Evolutionary conservation across 2,888 invertebrate genomes (phyloP).

Genomic region (Trilocha varians): DNA sequence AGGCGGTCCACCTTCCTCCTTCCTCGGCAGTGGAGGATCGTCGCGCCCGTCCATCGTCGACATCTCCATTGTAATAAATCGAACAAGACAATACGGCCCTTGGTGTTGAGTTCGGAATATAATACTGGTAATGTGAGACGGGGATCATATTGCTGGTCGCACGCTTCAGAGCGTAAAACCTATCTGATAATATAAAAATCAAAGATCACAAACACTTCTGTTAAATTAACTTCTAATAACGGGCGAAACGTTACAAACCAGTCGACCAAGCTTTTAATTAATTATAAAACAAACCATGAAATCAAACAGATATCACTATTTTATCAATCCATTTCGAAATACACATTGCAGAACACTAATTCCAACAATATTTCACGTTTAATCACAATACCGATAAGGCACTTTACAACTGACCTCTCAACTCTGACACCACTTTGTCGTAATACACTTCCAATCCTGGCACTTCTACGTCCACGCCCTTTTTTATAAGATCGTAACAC

Average conservation of each 20-base stretch:
- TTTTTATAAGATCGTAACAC: conserved; percentile 67
- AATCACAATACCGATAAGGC: conserved; percentile 4
- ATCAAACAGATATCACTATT: background rate
- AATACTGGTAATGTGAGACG: conserved; percentile 51
- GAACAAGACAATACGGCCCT: conserved; percentile 25
- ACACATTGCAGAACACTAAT: conserved; percentile 1
- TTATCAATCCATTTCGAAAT: background rate
- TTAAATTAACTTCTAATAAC: too few species aligned
- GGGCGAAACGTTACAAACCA: too few species aligned
- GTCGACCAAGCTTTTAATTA: too few species aligned
- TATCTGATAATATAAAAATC: background rate
- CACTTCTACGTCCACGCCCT: conserved; percentile 64
- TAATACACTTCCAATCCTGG: conserved; percentile 71
- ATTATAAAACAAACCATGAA: too few species aligned
- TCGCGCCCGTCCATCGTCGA: conserved; percentile 34
- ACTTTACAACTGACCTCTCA: conserved; percentile 66
- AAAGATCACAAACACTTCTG: background rate
- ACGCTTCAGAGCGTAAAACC: conserved; percentile 55
- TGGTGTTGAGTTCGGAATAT: conserved; percentile 48
- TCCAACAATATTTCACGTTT: background rate
- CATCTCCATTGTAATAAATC: conserved; percentile 52
- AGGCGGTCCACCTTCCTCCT: conserved; percentile 27
- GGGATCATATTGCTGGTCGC: conserved; percentile 49
- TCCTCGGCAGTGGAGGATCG: conserved; percentile 21
- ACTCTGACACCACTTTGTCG: conserved; percentile 72